A percentile compares a stretch with the other conserved stretches of the same genome.
Evolutionary conservation across 2,113 vertebrate genomes (phyloP).

Genomic region (Cygnus atratus): DNA sequence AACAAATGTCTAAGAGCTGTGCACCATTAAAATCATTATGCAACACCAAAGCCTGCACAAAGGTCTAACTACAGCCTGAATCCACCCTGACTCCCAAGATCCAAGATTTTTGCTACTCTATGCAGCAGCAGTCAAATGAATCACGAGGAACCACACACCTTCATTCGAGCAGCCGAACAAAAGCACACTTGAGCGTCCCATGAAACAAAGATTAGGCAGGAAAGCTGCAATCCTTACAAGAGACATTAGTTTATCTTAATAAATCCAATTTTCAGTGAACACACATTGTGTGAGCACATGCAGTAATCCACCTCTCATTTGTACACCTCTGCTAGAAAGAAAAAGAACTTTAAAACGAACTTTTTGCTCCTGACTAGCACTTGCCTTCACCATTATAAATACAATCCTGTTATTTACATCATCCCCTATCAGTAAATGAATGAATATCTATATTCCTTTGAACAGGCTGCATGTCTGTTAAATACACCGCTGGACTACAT

Average conservation of each 20-base stretch:
- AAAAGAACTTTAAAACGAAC: not conserved
- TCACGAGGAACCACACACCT: not conserved
- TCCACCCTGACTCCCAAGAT: not conserved
- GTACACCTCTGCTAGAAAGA: not conserved
- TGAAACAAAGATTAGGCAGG: not conserved
- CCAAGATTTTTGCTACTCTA: not conserved
- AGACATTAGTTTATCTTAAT: not conserved
- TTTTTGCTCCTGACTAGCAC: not conserved
- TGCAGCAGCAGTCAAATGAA: not conserved
- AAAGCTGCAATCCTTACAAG: not conserved
- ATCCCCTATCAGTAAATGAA: not conserved
- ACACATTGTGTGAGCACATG: rapidly evolving
- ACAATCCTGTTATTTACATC: not conserved
- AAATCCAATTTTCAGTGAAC: not conserved
- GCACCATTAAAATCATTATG: not conserved
- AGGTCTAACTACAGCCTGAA: not conserved
- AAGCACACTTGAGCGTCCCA: not conserved
- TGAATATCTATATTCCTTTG: not conserved
- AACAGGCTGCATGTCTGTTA: not conserved
- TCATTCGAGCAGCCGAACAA: not conserved
- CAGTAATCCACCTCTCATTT: not conserved
- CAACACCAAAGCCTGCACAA: not conserved
- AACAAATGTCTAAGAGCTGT: not conserved
- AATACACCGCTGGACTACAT: not conserved
- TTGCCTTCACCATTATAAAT: not conserved